A percentile compares a stretch with the other conserved stretches of the same genome.
Conservation (phyloP, 1,140 invertebrate genomes). For the Pomacea maculata region DNA sequence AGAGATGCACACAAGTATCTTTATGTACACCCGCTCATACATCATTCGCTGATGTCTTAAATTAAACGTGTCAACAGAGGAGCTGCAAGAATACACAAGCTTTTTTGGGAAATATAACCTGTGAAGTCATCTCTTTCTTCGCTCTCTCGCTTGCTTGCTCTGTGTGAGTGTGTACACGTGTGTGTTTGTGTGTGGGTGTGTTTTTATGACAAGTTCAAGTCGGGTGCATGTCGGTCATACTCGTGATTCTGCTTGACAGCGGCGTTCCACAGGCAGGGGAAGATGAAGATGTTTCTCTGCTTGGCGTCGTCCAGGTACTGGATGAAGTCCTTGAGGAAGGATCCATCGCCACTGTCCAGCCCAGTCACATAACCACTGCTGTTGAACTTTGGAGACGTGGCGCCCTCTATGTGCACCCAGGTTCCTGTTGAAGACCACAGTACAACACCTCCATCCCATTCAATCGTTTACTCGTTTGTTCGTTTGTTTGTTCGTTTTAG, state of each 20-base stretch:
- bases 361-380: conserved; percentile 40
- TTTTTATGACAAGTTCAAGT: neutral
- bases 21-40: too few species aligned
- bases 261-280: conserved; percentile 65
- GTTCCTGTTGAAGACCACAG: conserved; percentile 48
- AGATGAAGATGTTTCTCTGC: conserved; percentile 58
- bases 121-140: too few species aligned
- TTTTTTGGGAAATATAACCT: too few species aligned
- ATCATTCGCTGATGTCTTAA: too few species aligned
- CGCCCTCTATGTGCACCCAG: conserved; percentile 66
- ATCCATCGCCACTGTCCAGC: conserved; percentile 34
- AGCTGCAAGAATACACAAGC: too few species aligned
- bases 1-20: too few species aligned
- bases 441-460: too few species aligned
- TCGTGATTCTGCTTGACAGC: conserved; percentile 55
- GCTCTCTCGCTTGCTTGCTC: too few species aligned
- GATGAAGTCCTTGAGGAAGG: conserved; percentile 47
- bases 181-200: neutral
- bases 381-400: conserved; percentile 55
- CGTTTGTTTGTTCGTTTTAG: too few species aligned
- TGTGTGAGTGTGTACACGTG: neutral
- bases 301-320: conserved; percentile 36
- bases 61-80: too few species aligned
- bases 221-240: neutral
- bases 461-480: too few species aligned